Base-by-base conservation (phyloP, 1,140 invertebrate species). In the Drepana arcuata region DNA sequence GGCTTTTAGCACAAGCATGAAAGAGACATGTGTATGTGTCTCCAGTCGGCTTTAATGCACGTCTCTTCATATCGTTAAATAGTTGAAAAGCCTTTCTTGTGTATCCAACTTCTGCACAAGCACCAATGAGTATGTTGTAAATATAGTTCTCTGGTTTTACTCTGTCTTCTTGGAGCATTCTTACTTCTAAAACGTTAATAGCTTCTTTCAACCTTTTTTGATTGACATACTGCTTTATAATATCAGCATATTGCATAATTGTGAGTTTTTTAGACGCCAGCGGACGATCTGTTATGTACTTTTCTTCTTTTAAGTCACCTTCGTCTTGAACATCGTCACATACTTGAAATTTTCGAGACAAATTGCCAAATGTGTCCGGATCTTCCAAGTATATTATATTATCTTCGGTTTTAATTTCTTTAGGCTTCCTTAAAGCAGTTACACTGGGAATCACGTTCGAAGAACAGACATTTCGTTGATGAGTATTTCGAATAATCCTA, bases 1-100 rank as follows among this genome's bases (percentile, higher is more conserved):
- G 92, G 34, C 88, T 91, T 70, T 95, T 92, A 5, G 93, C 88
- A 80, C 95, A 97, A 5, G 93, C 91, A 83, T 95, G 94, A 63
- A 98, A 92, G 9, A 98, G 79, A 36, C 90, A 90, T 7, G 93
- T 95, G 60, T 95, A 95, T 5, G 90, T 91, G 6, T 90, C 86
- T 0, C 85, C 84, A 18, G 88, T 90, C 0, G 89, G 87, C 48
- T 86, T 85, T 0, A 95, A 61, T 0, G 86, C 88, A 25, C 89
- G 66, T 58, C 89, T 89, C 67, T 93, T 95, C 91, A 96, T 93
- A 54, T 90, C 85, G 58, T 90, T 92, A 55, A 87, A 97, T 0
- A 97, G 69, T 43, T 87, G 86, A 64, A 96, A 96, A 12, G 94
- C 94, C 78, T 92, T 93, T 54, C 92, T 89, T 16, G 93, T 89